Conservation (phyloP, 2,888 invertebrate genomes). For the Unio pictorum region DNA sequence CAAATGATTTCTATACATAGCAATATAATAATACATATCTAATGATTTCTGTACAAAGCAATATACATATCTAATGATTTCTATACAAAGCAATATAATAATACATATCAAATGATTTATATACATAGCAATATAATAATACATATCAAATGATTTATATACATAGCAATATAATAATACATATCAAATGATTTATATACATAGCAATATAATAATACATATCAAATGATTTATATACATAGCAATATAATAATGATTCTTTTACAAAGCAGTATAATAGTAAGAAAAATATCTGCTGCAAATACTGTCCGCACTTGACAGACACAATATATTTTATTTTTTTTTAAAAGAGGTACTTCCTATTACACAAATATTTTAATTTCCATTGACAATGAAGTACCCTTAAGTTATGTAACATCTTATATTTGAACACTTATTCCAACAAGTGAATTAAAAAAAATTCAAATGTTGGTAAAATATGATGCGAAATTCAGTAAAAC, state of each 20-base stretch:
- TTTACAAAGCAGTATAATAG: neutral
- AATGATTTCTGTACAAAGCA: neutral
- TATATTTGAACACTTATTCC: too few species aligned
- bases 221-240: neutral
- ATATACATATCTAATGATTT: neutral
- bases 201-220: neutral
- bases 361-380: too few species aligned
- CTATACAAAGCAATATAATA: neutral
- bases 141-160: neutral
- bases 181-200: neutral
- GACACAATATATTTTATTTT: too few species aligned
- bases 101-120: too few species aligned
- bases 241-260: neutral
- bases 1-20: neutral
- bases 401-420: too few species aligned
- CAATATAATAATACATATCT: neutral
- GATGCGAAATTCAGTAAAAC: too few species aligned
- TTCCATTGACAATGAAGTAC: too few species aligned
- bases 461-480: too few species aligned
- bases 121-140: neutral
- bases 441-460: too few species aligned
- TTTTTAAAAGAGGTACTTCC: too few species aligned
- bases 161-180: neutral
- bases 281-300: too few species aligned
- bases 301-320: too few species aligned